Conservation (phyloP, 2,797 vertebrate genomes). For the Hybognathus amarus region DNA sequence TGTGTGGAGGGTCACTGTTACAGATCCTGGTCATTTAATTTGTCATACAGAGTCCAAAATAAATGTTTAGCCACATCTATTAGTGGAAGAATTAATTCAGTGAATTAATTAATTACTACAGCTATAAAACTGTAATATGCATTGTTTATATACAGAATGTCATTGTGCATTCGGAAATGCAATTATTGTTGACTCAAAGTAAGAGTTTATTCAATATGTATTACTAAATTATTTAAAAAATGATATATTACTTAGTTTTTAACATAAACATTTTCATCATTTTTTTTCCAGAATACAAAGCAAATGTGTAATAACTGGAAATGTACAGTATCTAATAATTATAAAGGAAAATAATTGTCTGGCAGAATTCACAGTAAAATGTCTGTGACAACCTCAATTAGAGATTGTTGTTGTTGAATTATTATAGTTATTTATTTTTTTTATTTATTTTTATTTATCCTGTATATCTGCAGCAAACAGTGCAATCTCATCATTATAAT, state of each 20-base stretch:
- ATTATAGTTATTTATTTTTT: too few species aligned
- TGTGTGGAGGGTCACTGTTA: background rate
- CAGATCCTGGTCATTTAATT: background rate
- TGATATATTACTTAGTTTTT: background rate
- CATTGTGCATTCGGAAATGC: background rate
- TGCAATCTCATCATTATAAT: background rate
- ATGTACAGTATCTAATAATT: background rate
- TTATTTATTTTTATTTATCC: too few species aligned
- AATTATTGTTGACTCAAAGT: background rate
- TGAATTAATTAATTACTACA: background rate
- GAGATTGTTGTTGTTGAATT: background rate
- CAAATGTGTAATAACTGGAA: background rate
- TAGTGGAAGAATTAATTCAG: background rate
- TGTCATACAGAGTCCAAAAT: background rate
- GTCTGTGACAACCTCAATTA: background rate
- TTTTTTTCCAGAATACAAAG: background rate
- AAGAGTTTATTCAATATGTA: background rate
- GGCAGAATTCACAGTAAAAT: background rate
- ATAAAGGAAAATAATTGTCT: background rate
- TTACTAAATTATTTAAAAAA: background rate
- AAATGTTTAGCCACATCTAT: background rate
- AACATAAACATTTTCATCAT: background rate
- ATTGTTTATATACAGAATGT: background rate
- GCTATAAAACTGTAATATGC: background rate
- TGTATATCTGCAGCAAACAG: background rate